Conservation (phyloP, 2,797 vertebrate species). For the Eleutherodactylus coqui region DNA sequence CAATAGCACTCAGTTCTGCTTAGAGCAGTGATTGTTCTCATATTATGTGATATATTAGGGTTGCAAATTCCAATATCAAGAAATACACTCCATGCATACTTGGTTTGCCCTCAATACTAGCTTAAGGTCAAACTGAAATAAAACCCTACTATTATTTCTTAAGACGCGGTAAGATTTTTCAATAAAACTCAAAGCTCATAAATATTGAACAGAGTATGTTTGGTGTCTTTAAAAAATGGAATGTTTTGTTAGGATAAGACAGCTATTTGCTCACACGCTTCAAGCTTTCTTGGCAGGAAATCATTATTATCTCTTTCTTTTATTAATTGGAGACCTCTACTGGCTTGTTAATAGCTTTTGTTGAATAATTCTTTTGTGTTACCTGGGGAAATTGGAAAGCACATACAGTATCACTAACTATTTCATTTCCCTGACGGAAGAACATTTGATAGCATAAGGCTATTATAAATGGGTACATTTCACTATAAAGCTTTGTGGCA, state of each 20-base stretch:
- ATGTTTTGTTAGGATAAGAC: slow-evolving; percentile 23
- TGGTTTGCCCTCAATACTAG: slow-evolving; percentile 2
- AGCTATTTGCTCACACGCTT: neutral
- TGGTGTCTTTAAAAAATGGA: neutral
- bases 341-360: slow-evolving; percentile 17
- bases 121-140: slow-evolving; percentile 39
- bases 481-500: neutral
- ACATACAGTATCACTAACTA: slow-evolving; percentile 32
- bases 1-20: slow-evolving; percentile 13
- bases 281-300: slow-evolving; percentile 30
- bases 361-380: slow-evolving; percentile 45
- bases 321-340: slow-evolving; percentile 39
- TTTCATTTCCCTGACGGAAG: slow-evolving; percentile 11
- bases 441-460: neutral
- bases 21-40: neutral
- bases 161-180: neutral
- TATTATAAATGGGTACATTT: neutral
- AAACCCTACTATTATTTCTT: slow-evolving; percentile 6
- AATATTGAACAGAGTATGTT: slow-evolving; percentile 40
- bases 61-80: slow-evolving; percentile 1
- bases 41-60: slow-evolving; percentile 2
- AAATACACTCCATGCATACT: slow-evolving; percentile 10
- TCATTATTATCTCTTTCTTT: slow-evolving; percentile 35
- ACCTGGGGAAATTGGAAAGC: slow-evolving; percentile 30
- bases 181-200: slow-evolving; percentile 29